Evolutionary conservation across 2,113 vertebrate genomes (phyloP).

Genomic region (Silurus meridionalis): DNA sequence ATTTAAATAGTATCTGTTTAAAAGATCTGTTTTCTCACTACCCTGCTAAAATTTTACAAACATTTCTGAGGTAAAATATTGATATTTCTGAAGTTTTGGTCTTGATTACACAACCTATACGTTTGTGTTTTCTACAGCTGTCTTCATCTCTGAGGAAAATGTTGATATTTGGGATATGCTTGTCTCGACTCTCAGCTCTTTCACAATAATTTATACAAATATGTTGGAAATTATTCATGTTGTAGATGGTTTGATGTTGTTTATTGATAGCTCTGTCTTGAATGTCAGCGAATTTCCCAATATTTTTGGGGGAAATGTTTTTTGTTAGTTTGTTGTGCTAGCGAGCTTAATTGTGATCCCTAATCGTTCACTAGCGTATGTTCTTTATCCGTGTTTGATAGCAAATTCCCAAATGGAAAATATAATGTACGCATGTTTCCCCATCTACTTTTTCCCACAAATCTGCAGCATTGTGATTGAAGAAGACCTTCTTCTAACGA

Average conservation of each 20-base stretch:
- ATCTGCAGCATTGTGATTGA: background rate
- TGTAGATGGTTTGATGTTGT: background rate
- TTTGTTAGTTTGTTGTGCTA: background rate
- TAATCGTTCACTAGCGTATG: no score
- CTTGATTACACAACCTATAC: background rate
- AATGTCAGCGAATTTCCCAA: background rate
- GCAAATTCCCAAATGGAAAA: background rate
- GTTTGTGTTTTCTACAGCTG: background rate
- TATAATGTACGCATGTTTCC: background rate
- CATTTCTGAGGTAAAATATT: background rate
- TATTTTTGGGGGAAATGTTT: background rate
- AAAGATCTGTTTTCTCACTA: background rate
- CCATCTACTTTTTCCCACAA: background rate
- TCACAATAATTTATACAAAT: background rate
- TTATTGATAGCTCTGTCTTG: background rate
- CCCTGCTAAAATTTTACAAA: background rate
- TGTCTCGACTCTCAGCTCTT: background rate
- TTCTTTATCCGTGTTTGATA: background rate
- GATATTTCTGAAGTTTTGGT: background rate
- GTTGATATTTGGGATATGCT: background rate
- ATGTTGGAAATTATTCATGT: background rate
- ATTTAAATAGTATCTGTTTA: no score
- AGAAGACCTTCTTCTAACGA: constrained; percentile 1
- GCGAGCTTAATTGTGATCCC: background rate
- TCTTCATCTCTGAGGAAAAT: background rate